These are phyloP conservation scores for Styela plicata DNA, from an alignment of 23 tunicate genomes.

Conservation along the genomic window DNA sequence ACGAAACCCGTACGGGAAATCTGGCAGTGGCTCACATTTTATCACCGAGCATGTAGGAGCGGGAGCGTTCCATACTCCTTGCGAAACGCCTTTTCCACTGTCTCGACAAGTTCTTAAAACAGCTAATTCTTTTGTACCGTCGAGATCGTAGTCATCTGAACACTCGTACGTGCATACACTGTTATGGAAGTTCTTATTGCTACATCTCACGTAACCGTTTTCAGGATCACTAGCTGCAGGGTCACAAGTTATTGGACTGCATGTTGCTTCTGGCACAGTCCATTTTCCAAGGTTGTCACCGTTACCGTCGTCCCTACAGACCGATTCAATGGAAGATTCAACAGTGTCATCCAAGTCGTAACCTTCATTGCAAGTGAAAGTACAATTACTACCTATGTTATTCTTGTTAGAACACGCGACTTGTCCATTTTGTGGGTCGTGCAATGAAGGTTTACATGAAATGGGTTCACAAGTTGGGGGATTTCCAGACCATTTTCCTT, in stretches of 20 bases:
- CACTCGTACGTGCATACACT: background rate
- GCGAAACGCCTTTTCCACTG: slow-evolving; percentile 38
- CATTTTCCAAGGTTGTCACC: slow-evolving; percentile 5
- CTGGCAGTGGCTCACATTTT: slow-evolving; percentile 42
- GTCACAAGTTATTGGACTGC: background rate
- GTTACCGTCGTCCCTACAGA: slow-evolving; percentile 6
- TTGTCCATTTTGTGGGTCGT: background rate
- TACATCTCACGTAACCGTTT: background rate
- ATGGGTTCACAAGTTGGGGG: background rate
- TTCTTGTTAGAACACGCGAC: background rate
- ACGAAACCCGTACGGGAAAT: slow-evolving; percentile 1
- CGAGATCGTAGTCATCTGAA: background rate
- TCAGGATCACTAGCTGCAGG: background rate
- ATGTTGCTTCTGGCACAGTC: background rate
- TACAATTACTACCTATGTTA: background rate
- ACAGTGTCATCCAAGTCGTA: slow-evolving; percentile 26
- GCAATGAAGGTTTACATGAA: background rate
- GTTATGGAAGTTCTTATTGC: background rate
- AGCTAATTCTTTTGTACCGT: background rate
- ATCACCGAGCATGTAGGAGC: slow-evolving; percentile 39
- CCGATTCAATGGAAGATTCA: background rate
- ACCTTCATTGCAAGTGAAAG: background rate
- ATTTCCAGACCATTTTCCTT: background rate
- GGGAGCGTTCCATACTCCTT: slow-evolving; percentile 43
- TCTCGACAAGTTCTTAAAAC: slow-evolving; percentile 26